Conservation (phyloP, 2,797 vertebrate species). For the Pseudomugil gertrudae region DNA sequence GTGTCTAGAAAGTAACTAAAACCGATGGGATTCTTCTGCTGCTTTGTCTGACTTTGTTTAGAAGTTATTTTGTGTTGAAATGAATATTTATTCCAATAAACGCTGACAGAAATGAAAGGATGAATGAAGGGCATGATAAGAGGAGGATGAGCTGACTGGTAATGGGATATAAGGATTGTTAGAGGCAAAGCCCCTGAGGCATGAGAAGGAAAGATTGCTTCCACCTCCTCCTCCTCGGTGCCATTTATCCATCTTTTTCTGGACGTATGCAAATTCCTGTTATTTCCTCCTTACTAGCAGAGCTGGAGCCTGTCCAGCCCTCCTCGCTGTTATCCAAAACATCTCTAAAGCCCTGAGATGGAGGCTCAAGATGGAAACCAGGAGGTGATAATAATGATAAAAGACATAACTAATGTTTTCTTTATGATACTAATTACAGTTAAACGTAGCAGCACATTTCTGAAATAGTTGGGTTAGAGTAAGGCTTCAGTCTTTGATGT, state of each 20-base stretch:
- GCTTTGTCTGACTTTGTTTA: constrained; percentile 5
- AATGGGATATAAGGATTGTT: constrained; percentile 36
- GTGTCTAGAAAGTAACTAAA: constrained; percentile 23
- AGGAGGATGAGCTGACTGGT: constrained; percentile 40
- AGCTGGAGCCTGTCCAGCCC: constrained; percentile 15
- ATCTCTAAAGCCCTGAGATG: constrained; percentile 17
- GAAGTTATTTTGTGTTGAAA: constrained; percentile 20
- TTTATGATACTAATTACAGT: constrained; percentile 55
- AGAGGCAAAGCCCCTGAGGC: constrained; percentile 60
- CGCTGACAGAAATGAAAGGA: constrained; percentile 28
- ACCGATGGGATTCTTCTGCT: constrained; percentile 2
- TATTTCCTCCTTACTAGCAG: constrained; percentile 45
- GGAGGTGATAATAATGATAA: constrained; percentile 53
- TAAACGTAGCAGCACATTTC: constrained; percentile 49
- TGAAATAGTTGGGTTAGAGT: constrained; percentile 61
- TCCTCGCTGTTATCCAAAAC: constrained; percentile 10
- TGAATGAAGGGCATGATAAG: constrained; percentile 10
- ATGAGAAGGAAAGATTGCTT: constrained; percentile 68
- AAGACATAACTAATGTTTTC: constrained; percentile 43
- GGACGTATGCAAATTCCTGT: constrained; percentile 62
- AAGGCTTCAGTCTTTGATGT: constrained; percentile 67
- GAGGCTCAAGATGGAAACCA: constrained; percentile 30
- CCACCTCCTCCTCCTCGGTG: constrained; percentile 40
- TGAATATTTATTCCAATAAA: constrained; percentile 25
- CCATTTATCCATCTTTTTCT: constrained; percentile 59